Evolutionary conservation across 2,888 invertebrate species (phyloP).

Genomic region (Omphaloscelis lunosa): DNA sequence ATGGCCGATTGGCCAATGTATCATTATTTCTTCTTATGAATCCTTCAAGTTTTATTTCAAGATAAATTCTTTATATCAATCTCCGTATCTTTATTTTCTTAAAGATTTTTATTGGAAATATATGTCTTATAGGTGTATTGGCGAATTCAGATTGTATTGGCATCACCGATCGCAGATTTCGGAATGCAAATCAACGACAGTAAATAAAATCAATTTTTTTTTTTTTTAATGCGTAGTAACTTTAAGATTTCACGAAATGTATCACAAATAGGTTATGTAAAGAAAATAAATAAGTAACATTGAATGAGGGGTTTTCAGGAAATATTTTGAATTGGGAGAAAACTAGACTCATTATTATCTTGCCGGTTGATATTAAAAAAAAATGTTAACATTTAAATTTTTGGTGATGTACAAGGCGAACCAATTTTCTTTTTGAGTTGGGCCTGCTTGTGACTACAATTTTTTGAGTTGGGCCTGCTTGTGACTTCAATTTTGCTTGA

Average conservation of each 20-base stretch:
- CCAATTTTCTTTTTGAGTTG: too few species aligned
- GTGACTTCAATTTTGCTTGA: background rate
- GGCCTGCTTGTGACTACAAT: too few species aligned
- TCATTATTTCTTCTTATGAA: background rate
- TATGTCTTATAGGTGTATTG: background rate
- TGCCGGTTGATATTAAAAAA: background rate
- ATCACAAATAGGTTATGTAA: constrained; percentile 47
- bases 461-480: background rate
- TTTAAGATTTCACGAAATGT: constrained; percentile 35
- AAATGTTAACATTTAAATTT: background rate
- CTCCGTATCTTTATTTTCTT: too few species aligned
- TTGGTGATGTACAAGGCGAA: background rate
- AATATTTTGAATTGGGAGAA: background rate
- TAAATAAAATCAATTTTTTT: constrained; percentile 52
- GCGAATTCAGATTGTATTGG: constrained; percentile 16
- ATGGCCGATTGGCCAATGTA: background rate
- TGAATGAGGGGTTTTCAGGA: background rate
- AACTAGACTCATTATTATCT: background rate
- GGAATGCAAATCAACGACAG: constrained; percentile 24
- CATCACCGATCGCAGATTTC: constrained; percentile 27
- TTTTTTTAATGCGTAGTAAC: constrained; percentile 40
- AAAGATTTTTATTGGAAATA: background rate
- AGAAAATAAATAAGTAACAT: constrained; percentile 3
- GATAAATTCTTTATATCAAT: background rate
- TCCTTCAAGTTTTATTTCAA: background rate